Conservation (phyloP, 2,797 vertebrate species). For the Lepidocolaptes lacrymiger region DNA sequence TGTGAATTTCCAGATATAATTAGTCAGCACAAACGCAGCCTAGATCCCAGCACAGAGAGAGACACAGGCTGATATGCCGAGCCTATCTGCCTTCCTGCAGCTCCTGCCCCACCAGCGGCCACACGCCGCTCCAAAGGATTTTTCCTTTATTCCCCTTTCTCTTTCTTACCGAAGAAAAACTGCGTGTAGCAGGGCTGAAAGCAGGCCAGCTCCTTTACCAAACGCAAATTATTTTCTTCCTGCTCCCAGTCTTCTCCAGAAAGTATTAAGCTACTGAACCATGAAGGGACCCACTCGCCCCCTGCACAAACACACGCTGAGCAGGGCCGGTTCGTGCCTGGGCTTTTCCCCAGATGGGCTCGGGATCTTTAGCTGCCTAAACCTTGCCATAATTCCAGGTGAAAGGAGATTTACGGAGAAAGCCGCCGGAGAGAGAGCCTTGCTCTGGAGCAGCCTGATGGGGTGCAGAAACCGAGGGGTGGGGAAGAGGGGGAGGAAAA, state of each 20-base stretch:
- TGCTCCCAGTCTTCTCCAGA: background rate
- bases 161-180: background rate
- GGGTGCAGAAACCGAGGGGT: background rate
- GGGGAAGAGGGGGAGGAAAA: background rate
- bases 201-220: background rate
- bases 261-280: conserved; percentile 15
- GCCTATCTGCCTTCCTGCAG: background rate
- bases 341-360: background rate
- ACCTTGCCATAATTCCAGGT: background rate
- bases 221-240: background rate
- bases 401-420: background rate
- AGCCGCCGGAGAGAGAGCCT: background rate
- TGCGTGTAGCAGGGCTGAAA: background rate
- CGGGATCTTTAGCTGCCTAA: background rate
- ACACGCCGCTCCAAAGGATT: background rate
- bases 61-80: background rate
- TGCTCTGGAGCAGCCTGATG: background rate
- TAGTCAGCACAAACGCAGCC: background rate
- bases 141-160: background rate
- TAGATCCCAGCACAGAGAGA: background rate
- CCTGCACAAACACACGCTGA: background rate
- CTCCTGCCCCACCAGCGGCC: background rate
- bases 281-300: conserved; percentile 14
- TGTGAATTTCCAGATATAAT: background rate
- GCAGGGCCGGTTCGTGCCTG: background rate